Evolutionary conservation across 2,888 invertebrate species (phyloP).

Genomic region (Mantis religiosa): DNA sequence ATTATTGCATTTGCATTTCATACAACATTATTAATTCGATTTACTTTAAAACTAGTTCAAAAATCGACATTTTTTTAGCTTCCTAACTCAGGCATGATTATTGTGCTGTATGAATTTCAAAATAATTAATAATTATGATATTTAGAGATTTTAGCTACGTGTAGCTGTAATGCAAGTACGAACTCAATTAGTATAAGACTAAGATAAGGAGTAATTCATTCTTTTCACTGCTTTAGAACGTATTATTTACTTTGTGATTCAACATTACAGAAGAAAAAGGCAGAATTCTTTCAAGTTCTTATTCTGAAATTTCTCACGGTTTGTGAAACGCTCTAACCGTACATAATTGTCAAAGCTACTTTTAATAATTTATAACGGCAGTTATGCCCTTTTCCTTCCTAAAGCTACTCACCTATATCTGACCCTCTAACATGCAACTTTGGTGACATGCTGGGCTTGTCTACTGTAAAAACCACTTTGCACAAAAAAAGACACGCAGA

Average conservation of each 20-base stretch:
- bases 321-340: not conserved
- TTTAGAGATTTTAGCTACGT: too few species aligned
- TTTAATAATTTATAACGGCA: not conserved
- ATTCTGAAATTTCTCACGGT: not conserved
- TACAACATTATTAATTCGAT: too few species aligned
- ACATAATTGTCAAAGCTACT: conserved; percentile 1
- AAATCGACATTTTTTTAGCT: too few species aligned
- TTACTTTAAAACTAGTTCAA: too few species aligned
- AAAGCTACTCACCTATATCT: not conserved
- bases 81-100: too few species aligned
- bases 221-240: too few species aligned
- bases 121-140: too few species aligned
- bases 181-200: too few species aligned
- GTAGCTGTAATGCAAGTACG: too few species aligned
- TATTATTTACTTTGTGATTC: not conserved
- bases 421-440: not conserved
- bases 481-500: not conserved
- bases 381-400: not conserved
- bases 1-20: too few species aligned
- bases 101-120: too few species aligned
- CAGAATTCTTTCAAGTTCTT: not conserved
- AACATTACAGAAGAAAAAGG: not conserved
- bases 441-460: conserved; percentile 1
- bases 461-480: conserved; percentile 16
- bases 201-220: too few species aligned